Percentiles rank a stretch among this genome's conserved stretches.
Conservation (phyloP, 2,113 vertebrate genomes). For the Kobus ellipsiprymnus region DNA sequence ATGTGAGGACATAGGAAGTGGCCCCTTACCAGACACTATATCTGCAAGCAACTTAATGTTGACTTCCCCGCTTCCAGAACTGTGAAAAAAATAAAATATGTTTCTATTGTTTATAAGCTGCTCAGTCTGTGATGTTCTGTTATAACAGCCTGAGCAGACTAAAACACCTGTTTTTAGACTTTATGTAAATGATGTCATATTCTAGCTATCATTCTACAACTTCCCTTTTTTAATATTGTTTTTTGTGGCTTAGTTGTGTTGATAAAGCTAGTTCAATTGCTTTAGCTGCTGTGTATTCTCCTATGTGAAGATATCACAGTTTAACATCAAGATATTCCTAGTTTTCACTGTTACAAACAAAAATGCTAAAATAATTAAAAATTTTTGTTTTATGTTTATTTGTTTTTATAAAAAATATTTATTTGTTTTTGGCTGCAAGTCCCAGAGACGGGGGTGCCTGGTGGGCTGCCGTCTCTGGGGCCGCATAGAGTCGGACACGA, state of each 20-base stretch:
- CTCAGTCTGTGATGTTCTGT: neutral
- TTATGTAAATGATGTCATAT: neutral
- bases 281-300: neutral
- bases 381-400: neutral
- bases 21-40: neutral
- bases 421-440: neutral
- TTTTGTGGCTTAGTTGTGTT: neutral
- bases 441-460: too few species aligned
- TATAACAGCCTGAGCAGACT: neutral
- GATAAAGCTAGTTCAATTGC: neutral
- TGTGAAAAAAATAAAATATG: neutral
- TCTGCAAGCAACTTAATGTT: neutral
- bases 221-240: neutral
- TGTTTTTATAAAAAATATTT: neutral
- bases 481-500: too few species aligned
- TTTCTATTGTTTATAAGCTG: neutral
- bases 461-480: too few species aligned
- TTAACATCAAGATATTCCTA: neutral
- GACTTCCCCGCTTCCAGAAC: neutral
- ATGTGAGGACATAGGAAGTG: neutral
- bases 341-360: neutral
- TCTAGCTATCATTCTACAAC: neutral
- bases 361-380: neutral
- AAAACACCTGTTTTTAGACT: neutral
- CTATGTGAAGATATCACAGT: neutral